Conservation (phyloP, 2,888 invertebrate species). For the Callimorpha dominula region DNA sequence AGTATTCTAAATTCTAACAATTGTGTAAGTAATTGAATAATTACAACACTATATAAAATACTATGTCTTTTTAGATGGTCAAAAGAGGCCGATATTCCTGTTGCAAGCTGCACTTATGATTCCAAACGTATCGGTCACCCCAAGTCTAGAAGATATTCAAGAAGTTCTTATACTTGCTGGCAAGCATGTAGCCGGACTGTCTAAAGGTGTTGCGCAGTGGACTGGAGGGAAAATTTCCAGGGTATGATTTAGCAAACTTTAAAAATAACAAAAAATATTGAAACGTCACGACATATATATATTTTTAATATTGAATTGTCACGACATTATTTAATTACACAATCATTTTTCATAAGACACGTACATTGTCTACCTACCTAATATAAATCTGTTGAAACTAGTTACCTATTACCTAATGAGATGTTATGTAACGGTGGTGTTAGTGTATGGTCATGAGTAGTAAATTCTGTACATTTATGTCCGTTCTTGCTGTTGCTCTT, state of each 20-base stretch:
- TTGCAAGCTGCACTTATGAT: conserved; percentile 94
- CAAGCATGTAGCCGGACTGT: conserved; percentile 93
- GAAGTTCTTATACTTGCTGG: conserved; percentile 93
- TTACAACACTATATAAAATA: not conserved
- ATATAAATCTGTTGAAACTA: not conserved
- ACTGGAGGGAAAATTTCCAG: conserved; percentile 89
- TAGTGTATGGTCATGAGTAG: not conserved
- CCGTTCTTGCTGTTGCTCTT: not conserved
- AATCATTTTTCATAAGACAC: not conserved
- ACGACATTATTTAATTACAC: not conserved
- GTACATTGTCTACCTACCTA: not conserved
- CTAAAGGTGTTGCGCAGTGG: conserved; percentile 97
- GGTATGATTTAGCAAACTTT: conserved; percentile 56
- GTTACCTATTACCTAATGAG: no score
- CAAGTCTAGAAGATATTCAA: conserved; percentile 96
- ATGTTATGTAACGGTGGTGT: not conserved
- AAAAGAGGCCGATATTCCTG: conserved; percentile 91
- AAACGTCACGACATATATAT: no score
- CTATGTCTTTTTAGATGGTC: conserved; percentile 50
- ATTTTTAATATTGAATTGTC: not conserved
- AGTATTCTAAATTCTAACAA: no score
- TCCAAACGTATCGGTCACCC: conserved; percentile 95
- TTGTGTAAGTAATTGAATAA: no score
- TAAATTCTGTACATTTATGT: not conserved
- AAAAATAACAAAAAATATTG: not conserved